A percentile compares a stretch with the other conserved stretches of the same genome.
phyloP scores from a whole-genome alignment of 2,888 invertebrate species.

The Andrena hattorfiana region DNA sequence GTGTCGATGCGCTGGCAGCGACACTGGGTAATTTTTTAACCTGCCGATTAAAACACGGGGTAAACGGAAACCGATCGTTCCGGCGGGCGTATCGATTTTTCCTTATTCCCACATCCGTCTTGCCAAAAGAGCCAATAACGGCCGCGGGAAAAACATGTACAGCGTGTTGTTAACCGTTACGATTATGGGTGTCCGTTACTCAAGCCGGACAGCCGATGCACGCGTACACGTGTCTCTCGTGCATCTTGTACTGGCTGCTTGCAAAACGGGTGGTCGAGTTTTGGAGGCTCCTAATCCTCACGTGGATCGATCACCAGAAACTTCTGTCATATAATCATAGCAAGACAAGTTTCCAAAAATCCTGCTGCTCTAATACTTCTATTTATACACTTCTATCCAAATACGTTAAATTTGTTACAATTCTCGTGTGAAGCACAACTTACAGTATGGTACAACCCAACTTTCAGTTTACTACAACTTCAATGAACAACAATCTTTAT shows the following conservation, averaged over 20 bases:
- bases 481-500: no score
- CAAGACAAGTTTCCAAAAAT: no score
- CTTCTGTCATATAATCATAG: no score
- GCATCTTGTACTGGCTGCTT: not conserved
- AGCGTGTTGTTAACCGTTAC: conserved; percentile 41
- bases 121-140: conserved; percentile 47
- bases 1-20: conserved; percentile 3
- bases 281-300: not conserved
- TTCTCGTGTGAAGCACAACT: no score
- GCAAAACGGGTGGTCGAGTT: not conserved
- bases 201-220: conserved; percentile 35
- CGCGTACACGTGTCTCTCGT: conserved; percentile 13
- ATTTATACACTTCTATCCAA: no score
- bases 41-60: conserved; percentile 1
- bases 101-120: conserved; percentile 43
- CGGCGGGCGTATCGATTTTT: conserved; percentile 41
- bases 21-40: conserved; percentile 21
- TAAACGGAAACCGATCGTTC: conserved; percentile 31
- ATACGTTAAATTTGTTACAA: no score
- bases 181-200: conserved; percentile 51
- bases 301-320: no score
- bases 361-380: no score
- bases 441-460: no score
- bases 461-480: no score
- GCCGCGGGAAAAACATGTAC: conserved; percentile 44